phyloP scores from a whole-genome alignment of 2,888 invertebrate species.

The Apamea crenata region DNA sequence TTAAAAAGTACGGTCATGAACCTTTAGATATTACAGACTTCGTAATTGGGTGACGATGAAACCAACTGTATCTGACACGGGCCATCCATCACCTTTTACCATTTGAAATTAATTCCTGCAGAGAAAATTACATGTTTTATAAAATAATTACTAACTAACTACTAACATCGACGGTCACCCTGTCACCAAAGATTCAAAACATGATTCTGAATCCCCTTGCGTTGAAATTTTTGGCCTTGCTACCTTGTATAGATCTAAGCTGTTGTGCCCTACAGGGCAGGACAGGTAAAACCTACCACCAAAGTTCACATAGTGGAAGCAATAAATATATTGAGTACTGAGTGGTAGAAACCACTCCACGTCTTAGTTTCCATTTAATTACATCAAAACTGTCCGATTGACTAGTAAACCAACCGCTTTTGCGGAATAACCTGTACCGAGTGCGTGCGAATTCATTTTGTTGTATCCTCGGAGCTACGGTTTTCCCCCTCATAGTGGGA shows the following conservation, averaged over 20 bases:
- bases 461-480: slow-evolving; percentile 16
- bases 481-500: slow-evolving; percentile 18
- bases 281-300: not conserved
- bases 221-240: too few relatives aligned
- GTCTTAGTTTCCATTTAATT: slow-evolving; percentile 32
- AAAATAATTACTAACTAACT: not conserved
- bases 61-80: not conserved
- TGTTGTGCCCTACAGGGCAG: not conserved
- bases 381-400: slow-evolving; percentile 6
- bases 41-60: not conserved
- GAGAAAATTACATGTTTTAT: not conserved
- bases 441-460: not conserved
- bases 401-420: slow-evolving; percentile 9
- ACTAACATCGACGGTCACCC: too few relatives aligned
- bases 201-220: too few relatives aligned
- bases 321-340: not conserved
- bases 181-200: too few relatives aligned
- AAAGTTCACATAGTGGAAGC: not conserved
- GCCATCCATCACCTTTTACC: not conserved
- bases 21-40: not conserved
- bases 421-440: slow-evolving; percentile 5
- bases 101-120: not conserved
- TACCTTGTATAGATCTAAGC: not conserved
- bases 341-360: not conserved
- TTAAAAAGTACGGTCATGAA: not conserved